These are phyloP conservation scores for Atrina japonica DNA, from an alignment of 2,888 invertebrate genomes.

Conservation along the genomic window DNA sequence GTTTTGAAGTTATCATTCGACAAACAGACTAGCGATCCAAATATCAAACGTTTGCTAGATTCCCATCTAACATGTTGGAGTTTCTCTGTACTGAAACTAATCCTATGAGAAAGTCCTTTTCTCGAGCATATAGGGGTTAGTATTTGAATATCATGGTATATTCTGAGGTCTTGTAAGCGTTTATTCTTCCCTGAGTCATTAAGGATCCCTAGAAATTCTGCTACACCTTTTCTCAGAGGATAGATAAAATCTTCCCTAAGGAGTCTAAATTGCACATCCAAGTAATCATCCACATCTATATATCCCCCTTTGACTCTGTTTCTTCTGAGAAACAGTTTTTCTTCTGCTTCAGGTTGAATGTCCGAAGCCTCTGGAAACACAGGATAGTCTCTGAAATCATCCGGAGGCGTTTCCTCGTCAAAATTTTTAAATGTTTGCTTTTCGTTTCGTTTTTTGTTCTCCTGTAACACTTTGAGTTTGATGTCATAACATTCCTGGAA, in stretches of 20 bases:
- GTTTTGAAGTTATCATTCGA: conserved; percentile 86
- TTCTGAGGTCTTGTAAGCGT: conserved; percentile 40
- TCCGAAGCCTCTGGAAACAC: conserved; percentile 78
- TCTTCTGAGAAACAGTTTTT: conserved; percentile 82
- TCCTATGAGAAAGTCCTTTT: conserved; percentile 54
- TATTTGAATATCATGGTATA: conserved; percentile 68
- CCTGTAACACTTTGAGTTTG: neutral
- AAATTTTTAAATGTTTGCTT: neutral
- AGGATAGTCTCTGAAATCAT: conserved; percentile 79
- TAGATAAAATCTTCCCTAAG: conserved; percentile 90
- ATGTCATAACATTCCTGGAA: conserved; percentile 6
- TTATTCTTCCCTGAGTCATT: conserved; percentile 12
- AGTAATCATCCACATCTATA: conserved; percentile 86
- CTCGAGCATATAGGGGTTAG: conserved; percentile 48
- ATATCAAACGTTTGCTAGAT: conserved; percentile 85
- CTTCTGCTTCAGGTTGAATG: conserved; percentile 60
- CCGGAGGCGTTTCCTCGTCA: conserved; percentile 77
- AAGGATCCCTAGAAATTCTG: conserved; percentile 80
- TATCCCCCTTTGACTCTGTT: conserved; percentile 86
- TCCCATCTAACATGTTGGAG: conserved; percentile 77
- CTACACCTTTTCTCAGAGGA: conserved; percentile 87
- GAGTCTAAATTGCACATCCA: conserved; percentile 89
- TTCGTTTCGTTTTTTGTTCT: neutral
- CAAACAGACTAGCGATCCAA: conserved; percentile 88
- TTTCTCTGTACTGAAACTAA: conserved; percentile 44